Percentiles rank a stretch among this genome's conserved stretches.
Evolutionary conservation across 2,888 invertebrate genomes (phyloP).

Genomic region (Asteroscopus sphinx): DNA sequence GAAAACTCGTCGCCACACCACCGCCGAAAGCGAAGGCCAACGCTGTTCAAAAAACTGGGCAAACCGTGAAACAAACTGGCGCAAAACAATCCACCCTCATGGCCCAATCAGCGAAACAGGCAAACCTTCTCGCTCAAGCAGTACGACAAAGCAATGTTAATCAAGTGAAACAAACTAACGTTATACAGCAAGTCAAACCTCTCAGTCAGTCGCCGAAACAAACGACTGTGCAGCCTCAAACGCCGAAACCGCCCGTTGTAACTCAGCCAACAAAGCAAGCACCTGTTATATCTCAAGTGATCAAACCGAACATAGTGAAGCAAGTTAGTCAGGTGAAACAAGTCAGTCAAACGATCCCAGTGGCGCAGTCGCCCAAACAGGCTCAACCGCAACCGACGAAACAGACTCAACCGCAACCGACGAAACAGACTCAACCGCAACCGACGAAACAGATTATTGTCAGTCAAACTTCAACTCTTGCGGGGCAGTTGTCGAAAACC

Average conservation of each 20-base stretch:
- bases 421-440: slow-evolving; percentile 64
- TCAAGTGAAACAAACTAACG: slow-evolving; percentile 54
- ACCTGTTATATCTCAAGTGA: slow-evolving; percentile 44
- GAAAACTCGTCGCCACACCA: slow-evolving; percentile 66
- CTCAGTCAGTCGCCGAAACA: slow-evolving; percentile 54
- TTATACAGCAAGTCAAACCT: slow-evolving; percentile 47
- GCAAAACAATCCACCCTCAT: slow-evolving; percentile 67
- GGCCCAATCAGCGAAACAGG: slow-evolving; percentile 75
- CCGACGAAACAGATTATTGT: slow-evolving; percentile 60
- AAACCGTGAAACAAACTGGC: slow-evolving; percentile 40
- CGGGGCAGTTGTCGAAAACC: slow-evolving; percentile 63
- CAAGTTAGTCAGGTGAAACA: slow-evolving; percentile 48
- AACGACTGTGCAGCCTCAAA: slow-evolving; percentile 34
- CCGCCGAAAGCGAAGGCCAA: slow-evolving; percentile 63
- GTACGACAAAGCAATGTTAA: slow-evolving; percentile 64
- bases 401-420: slow-evolving; percentile 63
- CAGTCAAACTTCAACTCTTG: slow-evolving; percentile 39
- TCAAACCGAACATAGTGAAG: slow-evolving; percentile 46
- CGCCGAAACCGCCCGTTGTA: slow-evolving; percentile 45
- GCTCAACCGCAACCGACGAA: slow-evolving; percentile 59
- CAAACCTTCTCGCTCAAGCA: slow-evolving; percentile 67
- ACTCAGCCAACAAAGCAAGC: slow-evolving; percentile 36
- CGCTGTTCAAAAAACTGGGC: slow-evolving; percentile 51
- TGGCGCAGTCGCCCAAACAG: slow-evolving; percentile 68
- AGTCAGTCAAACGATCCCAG: slow-evolving; percentile 39